A percentile compares a stretch with the other conserved stretches of the same genome.
These are phyloP conservation scores for Falco biarmicus DNA, from an alignment of 2,797 vertebrate species.

Conservation along the genomic window DNA sequence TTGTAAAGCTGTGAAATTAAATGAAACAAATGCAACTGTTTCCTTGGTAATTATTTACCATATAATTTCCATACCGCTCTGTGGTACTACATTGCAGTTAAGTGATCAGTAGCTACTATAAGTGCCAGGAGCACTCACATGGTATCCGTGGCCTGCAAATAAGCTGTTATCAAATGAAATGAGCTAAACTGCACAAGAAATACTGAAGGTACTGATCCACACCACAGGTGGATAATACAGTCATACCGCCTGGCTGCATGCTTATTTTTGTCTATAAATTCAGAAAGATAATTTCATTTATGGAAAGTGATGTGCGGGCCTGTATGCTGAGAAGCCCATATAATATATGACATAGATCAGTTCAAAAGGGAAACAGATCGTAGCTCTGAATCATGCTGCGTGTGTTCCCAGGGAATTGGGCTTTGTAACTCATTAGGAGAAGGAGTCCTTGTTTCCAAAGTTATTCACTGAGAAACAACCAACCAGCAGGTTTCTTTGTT, in stretches of 20 bases:
- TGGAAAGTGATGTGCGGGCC: neutral
- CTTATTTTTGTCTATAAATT: neutral
- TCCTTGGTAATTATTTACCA: conserved; percentile 41
- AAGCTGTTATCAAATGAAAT: conserved; percentile 36
- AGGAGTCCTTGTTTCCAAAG: neutral
- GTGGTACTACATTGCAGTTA: conserved; percentile 43
- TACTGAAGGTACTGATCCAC: neutral
- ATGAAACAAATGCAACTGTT: conserved; percentile 40
- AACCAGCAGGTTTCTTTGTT: neutral
- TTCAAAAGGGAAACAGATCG: neutral
- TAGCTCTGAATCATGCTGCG: neutral
- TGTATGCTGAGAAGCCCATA: neutral
- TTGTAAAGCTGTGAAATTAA: neutral
- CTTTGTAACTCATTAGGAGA: neutral
- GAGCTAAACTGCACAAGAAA: conserved; percentile 51
- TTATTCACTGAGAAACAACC: neutral
- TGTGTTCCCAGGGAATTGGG: neutral
- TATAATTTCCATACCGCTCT: conserved; percentile 46
- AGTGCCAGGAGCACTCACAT: conserved; percentile 28
- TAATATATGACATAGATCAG: neutral
- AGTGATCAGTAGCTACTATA: conserved; percentile 52
- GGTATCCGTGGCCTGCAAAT: conserved; percentile 59
- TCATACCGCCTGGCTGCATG: neutral
- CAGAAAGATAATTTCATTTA: neutral
- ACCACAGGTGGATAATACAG: neutral